phyloP scores from a whole-genome alignment of 2,797 vertebrate species.

The Acridotheres tristis region DNA sequence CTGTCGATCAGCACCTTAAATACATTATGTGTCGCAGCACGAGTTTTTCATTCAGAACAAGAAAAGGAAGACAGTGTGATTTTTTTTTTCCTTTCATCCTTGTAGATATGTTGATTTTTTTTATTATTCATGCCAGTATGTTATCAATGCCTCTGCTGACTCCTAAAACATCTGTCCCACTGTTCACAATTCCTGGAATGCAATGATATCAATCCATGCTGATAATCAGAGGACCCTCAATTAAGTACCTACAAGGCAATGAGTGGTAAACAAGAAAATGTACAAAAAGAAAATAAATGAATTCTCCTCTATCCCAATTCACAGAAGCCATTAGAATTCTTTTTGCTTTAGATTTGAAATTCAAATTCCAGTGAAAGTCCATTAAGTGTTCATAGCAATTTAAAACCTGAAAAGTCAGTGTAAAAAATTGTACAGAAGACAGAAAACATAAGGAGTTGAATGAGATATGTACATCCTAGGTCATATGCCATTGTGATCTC shows the following conservation, averaged over 20 bases:
- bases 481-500: neutral
- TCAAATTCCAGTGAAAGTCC: slow-evolving; percentile 53
- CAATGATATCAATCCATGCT: slow-evolving; percentile 28
- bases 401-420: slow-evolving; percentile 36
- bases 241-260: slow-evolving; percentile 62
- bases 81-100: slow-evolving; percentile 38
- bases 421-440: slow-evolving; percentile 42
- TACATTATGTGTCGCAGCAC: neutral
- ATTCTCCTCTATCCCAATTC: slow-evolving; percentile 42
- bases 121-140: slow-evolving; percentile 61
- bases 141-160: slow-evolving; percentile 37
- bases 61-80: neutral
- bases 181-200: slow-evolving; percentile 62
- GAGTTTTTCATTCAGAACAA: slow-evolving; percentile 28
- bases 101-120: slow-evolving; percentile 30
- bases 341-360: slow-evolving; percentile 64
- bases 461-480: neutral
- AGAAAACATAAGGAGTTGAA: slow-evolving; percentile 43
- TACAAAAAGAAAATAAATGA: slow-evolving; percentile 17
- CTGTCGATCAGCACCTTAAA: slow-evolving; percentile 18
- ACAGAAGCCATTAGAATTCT: slow-evolving; percentile 62
- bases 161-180: slow-evolving; percentile 67
- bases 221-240: slow-evolving; percentile 67
- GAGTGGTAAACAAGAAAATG: slow-evolving; percentile 52
- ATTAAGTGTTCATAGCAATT: slow-evolving; percentile 26